Base-by-base conservation (phyloP, 2,113 vertebrate genomes). In the Dolichallabes microphthalmus region DNA sequence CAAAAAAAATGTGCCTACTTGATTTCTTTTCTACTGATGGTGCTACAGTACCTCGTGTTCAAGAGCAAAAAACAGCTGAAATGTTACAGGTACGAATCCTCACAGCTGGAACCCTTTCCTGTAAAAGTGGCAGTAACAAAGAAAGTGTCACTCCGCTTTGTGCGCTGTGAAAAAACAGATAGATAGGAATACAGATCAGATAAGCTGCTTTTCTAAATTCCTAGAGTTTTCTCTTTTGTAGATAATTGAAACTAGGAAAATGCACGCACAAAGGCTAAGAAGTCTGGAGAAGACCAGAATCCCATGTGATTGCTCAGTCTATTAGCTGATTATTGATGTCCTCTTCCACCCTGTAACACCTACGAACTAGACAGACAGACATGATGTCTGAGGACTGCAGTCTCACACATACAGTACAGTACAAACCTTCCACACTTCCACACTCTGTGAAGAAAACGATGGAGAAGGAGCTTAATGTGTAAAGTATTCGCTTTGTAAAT, bases 31-130 rank as follows among this genome's bases (percentile, higher is more conserved):
- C 73, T 10, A 77, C 60, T 52, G 61, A 64, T 32, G 4, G 61
- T 27, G 39, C 39, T 27, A 66, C n/a, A n/a, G n/a, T n/a, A n/a
- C 3, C 35, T 30, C 64, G 13, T 50, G 11, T 30, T 64, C 60
- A 22, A 64, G 50, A 77, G 30, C 15, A 63, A 52, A 78, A 52
- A 13, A 30, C 63, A 69, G 83, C 76, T 45, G 63, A 71, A 84
- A 68, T 61, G 82, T 60, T 75, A 60, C 55, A 75, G 69, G 82
- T 83, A 75, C 30, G n/a, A 83, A 39, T 61, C 55, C 55, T 83
- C 82, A 75, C 82, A 83, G 82, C 82, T 75, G 71, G 82, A 83
- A 75, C 10, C 60, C 76, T 78, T 78, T 20, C 69, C 57, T 75
- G 82, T 83, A 83, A 75, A 83, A 75, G 69, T 75, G 39, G 17